Base-by-base conservation (phyloP, 2,797 vertebrate species). In the Melanotaenia pygmaea region DNA sequence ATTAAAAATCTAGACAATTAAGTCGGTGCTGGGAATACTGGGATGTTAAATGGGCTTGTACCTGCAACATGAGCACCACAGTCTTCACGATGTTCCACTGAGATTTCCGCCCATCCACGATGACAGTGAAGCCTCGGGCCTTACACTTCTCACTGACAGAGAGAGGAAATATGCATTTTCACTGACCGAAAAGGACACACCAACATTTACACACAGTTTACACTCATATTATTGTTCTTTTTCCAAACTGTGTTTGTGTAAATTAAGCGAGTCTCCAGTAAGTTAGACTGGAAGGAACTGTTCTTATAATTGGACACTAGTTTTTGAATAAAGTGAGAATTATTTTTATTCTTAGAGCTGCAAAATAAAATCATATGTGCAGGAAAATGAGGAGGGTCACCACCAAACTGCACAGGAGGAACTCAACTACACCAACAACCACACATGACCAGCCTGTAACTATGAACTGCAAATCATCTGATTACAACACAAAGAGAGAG, bases 11-110 rank as follows among this genome's bases (percentile, higher is more conserved):
- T 16, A 8, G 14, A 32, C 30, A 58, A 16, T 28, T 3, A 40
- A 10, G 16, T 22, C 63, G n/a, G 22, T 2, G 2, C 20, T 26
- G 47, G 45, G 16, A 11, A 37, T 34, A 14, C 14, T 9, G 20
- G 30, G n/a, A 43, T 1, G 13, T 10, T 40, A 35, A 61, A 38
- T 4, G 16, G 20, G 51, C 54, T 51, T 62, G 89, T 95, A 99
- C 98, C 98, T 99, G 98, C 60, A 99, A 84, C 98, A 99, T 99
- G 85, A 99, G 93, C 72, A 99, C 97, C 70, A 99, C 98, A 0
- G 98, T 99, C 94, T 99, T 99, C 68, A 99, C 98, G 50, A 97
- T 95, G 10, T 97, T 99, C 98, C 98, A 99, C 79, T 98, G 97
- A 73, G 98, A 98, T 87, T 96, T 98, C 68, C 98, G 95, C 58